Evolutionary conservation across 92 coral and sea anemone species (phyloP), one percentile per base, ranked within the genome.

Genomic region (Palythoa caribaeorum): DNA sequence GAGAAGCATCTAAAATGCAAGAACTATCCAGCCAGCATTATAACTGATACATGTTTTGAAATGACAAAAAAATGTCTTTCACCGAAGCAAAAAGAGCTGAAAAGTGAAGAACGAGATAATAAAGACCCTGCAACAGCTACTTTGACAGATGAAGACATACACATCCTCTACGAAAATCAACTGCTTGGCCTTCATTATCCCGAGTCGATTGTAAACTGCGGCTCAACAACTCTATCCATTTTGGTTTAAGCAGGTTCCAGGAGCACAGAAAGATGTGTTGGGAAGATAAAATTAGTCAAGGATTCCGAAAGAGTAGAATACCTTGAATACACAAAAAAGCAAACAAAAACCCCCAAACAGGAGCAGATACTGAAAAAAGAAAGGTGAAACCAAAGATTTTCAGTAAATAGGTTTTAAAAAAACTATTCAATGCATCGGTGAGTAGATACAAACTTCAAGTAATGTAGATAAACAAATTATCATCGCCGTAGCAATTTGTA

Each of bases 261-360:
- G 55, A 51, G 9, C 55, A 51, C 55, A 51, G 55, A 51, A 51
- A 51, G 9, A 5, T 53, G 59, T 53, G 9, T 53, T 53, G 59
- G 59, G 59, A 53, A 53, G 63, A 57, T 12, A 57, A 57, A 9
- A 57, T 57, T 9, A 57, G 15, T 57, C 63, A 57, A 57, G 17
- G 63, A 57, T 57, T 10, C 2, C 16, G 59, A 12, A 57, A 16
- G 16, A 12, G 63, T 12, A 12, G 63, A 57, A 12, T 57, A 12
- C n/a, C 17, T 57, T 9, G 63, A 57, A 57, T 54, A 54, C 44
- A 70, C 73, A 15, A 73, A 85, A 78, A 77, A 71, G 1, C 89
- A 54, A 60, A 85, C 89, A 55, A 85, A 85, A 85, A 85, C n/a
- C n/a, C 89, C 35, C 76, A 83, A 72, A 85, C 89, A 19, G 83